Percentiles rank a stretch among this genome's conserved stretches.
phyloP scores from a whole-genome alignment of 2,113 vertebrate genomes.

The Pyxicephalus adspersus region DNA sequence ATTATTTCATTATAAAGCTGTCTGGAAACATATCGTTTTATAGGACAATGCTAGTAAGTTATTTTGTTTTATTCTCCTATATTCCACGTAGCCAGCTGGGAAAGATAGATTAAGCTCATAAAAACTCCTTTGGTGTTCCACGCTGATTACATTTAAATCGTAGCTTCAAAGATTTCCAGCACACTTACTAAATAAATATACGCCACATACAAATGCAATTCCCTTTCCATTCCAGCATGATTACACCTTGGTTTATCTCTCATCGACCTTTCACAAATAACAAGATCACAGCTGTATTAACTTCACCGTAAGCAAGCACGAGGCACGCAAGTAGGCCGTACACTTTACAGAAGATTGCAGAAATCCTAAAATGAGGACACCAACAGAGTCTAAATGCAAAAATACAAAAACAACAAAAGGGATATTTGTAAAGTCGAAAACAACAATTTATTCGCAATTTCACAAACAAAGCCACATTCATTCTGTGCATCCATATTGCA shows the following conservation, averaged over 20 bases:
- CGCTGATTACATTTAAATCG: conserved; percentile 58
- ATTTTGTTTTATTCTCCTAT: neutral
- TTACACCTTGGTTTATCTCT: conserved; percentile 58
- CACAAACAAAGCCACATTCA: conserved; percentile 48
- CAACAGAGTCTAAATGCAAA: conserved; percentile 9
- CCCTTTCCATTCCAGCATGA: conserved; percentile 57
- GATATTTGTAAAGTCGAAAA: conserved; percentile 40
- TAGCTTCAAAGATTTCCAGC: conserved; percentile 55
- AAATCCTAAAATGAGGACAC: conserved; percentile 47
- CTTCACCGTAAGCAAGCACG: conserved; percentile 58
- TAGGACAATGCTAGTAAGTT: neutral
- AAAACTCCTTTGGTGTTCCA: conserved; percentile 52
- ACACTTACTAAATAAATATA: conserved; percentile 59
- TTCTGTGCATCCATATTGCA: conserved; percentile 35
- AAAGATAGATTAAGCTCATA: conserved; percentile 47
- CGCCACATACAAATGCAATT: conserved; percentile 59
- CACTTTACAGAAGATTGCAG: conserved; percentile 44
- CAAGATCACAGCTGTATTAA: conserved; percentile 52
- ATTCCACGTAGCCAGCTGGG: conserved; percentile 47
- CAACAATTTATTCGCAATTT: neutral
- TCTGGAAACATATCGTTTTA: no score
- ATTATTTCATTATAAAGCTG: no score
- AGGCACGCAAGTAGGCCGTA: conserved; percentile 39
- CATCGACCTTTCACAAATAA: conserved; percentile 58
- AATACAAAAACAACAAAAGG: conserved; percentile 52